Percentiles rank a stretch among this genome's conserved stretches.
Conservation (phyloP, 2,113 vertebrate species). For the Xiphorhynchus elegans region DNA sequence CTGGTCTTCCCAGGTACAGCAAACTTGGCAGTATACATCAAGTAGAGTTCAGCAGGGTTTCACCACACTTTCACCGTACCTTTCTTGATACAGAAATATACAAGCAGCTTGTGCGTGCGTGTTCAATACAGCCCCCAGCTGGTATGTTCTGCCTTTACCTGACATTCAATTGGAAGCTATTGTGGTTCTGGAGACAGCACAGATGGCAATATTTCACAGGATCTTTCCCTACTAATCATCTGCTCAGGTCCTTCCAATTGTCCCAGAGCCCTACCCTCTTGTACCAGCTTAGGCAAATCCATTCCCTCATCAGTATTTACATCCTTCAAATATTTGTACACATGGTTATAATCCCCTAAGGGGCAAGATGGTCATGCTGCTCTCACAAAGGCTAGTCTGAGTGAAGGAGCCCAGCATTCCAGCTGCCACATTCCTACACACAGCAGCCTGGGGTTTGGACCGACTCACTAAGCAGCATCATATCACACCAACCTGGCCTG, state of each 20-base stretch:
- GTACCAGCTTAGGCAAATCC: background rate
- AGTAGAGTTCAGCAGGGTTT: background rate
- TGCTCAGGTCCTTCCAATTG: background rate
- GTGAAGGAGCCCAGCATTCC: background rate
- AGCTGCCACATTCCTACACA: background rate
- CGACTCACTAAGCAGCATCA: fast-evolving
- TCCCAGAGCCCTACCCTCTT: background rate
- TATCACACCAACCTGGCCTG: background rate
- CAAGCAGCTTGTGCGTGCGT: background rate
- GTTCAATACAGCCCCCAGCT: background rate
- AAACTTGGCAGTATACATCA: background rate
- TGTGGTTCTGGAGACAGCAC: background rate
- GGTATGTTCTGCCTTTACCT: slow-evolving; percentile 22
- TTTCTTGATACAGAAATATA: background rate
- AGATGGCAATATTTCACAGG: background rate
- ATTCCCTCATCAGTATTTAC: background rate
- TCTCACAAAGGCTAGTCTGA: background rate
- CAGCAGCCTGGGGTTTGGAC: background rate
- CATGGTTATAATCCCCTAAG: background rate
- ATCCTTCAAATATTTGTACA: background rate
- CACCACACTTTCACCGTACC: background rate
- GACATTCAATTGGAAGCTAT: background rate
- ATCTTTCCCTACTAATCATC: background rate
- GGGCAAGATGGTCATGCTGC: background rate
- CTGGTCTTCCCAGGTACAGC: background rate